These are phyloP conservation scores for Netelia melanura DNA, from an alignment of 2,888 invertebrate species.

Conservation along the genomic window DNA sequence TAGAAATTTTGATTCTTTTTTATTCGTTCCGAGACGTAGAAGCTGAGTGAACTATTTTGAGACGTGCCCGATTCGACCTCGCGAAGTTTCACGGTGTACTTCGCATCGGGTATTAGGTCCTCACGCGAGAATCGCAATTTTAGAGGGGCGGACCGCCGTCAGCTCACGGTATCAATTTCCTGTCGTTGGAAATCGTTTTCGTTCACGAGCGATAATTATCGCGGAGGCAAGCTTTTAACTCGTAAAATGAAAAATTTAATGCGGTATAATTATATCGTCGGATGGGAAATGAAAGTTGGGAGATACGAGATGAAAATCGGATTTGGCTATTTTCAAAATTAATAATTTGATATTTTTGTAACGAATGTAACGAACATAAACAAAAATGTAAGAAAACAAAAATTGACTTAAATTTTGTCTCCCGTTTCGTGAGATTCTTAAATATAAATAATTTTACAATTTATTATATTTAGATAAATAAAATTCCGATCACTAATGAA, in stretches of 20 bases:
- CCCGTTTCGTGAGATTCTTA: too few species aligned
- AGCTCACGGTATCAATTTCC: constrained; percentile 46
- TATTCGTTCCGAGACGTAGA: background rate
- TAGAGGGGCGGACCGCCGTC: background rate
- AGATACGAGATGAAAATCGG: too few species aligned
- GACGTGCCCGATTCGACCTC: constrained; percentile 23
- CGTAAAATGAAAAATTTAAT: background rate
- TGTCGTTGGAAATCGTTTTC: constrained; percentile 29
- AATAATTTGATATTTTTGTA: too few species aligned
- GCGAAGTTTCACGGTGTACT: constrained; percentile 37
- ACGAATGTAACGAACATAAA: too few species aligned
- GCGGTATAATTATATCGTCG: too few species aligned
- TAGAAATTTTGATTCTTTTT: background rate
- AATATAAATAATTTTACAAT: too few species aligned
- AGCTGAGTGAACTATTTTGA: constrained; percentile 7
- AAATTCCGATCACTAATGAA: too few species aligned
- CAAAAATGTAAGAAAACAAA: too few species aligned
- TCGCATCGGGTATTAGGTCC: constrained; percentile 16
- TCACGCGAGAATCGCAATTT: constrained; percentile 19
- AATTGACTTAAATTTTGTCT: too few species aligned
- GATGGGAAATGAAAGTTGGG: too few species aligned
- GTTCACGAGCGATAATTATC: constrained; percentile 14
- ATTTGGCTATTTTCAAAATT: background rate
- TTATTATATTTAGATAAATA: too few species aligned
- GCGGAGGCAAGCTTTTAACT: background rate